Evolutionary conservation across 1,140 invertebrate genomes (phyloP).

Genomic region (Episyrphus balteatus): DNA sequence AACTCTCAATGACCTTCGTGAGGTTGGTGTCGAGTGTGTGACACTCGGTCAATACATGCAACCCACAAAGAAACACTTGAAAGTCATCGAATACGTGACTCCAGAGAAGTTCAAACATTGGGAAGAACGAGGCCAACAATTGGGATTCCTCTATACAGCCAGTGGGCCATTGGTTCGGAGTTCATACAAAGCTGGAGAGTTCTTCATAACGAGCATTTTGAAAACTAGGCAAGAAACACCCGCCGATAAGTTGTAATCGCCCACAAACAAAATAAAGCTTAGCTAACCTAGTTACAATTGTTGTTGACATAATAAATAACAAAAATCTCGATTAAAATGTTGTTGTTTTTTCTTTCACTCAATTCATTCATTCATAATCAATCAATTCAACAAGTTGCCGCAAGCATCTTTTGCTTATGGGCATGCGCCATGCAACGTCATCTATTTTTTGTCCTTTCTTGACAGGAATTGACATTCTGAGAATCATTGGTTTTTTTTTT

Average conservation of each 20-base stretch:
- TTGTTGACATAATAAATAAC: no score
- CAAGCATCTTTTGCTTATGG: no score
- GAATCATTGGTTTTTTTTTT: no score
- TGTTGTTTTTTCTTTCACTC: no score
- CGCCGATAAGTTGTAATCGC: not conserved
- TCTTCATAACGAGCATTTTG: constrained; percentile 73
- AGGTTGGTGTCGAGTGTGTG: constrained; percentile 80
- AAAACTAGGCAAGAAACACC: constrained; percentile 37
- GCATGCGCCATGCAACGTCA: no score
- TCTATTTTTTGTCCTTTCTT: no score
- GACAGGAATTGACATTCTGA: no score
- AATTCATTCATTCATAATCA: no score
- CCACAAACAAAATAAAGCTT: no score
- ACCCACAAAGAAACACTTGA: constrained; percentile 91
- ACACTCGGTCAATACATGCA: constrained; percentile 99
- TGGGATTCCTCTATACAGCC: constrained; percentile 95
- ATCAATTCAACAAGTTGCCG: no score
- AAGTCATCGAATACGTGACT: constrained; percentile 94
- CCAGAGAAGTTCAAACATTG: constrained; percentile 90
- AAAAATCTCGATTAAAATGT: no score
- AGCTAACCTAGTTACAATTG: no score
- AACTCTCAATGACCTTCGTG: constrained; percentile 73
- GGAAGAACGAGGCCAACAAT: constrained; percentile 70
- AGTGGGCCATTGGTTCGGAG: constrained; percentile 94
- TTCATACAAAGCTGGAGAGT: constrained; percentile 95